Conservation (phyloP, 2,797 vertebrate species). For the Bradypus variegatus region DNA sequence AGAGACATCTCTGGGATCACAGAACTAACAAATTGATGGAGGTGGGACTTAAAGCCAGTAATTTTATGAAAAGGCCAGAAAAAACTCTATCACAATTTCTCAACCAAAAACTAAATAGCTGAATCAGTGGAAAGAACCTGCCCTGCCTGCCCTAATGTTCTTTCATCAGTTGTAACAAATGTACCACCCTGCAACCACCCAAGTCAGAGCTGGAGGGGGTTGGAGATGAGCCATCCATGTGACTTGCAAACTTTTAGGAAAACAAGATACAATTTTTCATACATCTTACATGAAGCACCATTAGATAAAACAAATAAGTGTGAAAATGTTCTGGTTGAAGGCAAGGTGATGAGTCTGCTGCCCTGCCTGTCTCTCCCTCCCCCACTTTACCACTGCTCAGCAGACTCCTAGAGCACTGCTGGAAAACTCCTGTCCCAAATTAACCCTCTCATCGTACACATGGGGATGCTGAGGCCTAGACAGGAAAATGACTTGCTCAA, state of each 20-base stretch:
- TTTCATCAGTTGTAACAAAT: too few relatives aligned
- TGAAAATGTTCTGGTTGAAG: too few relatives aligned
- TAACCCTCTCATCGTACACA: too few relatives aligned
- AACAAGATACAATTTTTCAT: not conserved
- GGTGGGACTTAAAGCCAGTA: rapidly evolving
- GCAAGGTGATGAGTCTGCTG: rapidly evolving
- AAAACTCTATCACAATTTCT: not conserved
- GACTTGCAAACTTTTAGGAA: not conserved
- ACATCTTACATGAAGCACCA: too few relatives aligned
- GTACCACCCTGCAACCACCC: rapidly evolving
- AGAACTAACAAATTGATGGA: not conserved
- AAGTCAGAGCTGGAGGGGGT: too few relatives aligned
- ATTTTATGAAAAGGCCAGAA: not conserved
- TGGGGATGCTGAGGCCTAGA: rapidly evolving
- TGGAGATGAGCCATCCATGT: rapidly evolving
- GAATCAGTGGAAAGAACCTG: rapidly evolving
- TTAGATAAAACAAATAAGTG: rapidly evolving
- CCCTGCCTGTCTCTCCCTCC: not conserved
- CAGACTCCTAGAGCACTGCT: not conserved
- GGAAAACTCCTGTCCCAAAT: not conserved
- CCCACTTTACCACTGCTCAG: too few relatives aligned
- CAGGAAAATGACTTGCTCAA: not conserved
- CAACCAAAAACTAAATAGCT: not conserved
- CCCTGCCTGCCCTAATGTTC: rapidly evolving
- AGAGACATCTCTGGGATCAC: not conserved